These are phyloP conservation scores for Plutella xylostella DNA, from an alignment of 2,888 invertebrate genomes.

Conservation along the genomic window DNA sequence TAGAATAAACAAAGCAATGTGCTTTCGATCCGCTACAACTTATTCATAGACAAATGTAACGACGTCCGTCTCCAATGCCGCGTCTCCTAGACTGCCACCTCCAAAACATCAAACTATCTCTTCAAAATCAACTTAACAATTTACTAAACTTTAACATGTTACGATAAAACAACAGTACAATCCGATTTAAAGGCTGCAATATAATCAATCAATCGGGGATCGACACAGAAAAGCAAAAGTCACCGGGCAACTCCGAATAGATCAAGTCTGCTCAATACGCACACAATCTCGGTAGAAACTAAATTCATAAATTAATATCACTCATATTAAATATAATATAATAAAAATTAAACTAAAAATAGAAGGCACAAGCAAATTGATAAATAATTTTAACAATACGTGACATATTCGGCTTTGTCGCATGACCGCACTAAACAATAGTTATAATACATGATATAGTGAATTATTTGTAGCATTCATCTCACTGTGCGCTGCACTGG, in stretches of 20 bases:
- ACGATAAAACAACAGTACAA: slow-evolving; percentile 42
- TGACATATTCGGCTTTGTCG: slow-evolving; percentile 54
- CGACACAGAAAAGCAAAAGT: slow-evolving; percentile 56
- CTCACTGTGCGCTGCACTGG: slow-evolving; percentile 67
- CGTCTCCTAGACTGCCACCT: slow-evolving; percentile 53
- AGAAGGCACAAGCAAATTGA: slow-evolving; percentile 66
- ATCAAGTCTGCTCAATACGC: slow-evolving; percentile 30
- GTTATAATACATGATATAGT: slow-evolving; percentile 64
- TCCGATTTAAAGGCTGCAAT: slow-evolving; percentile 27
- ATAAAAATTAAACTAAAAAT: slow-evolving; percentile 49
- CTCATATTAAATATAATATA: slow-evolving; percentile 54
- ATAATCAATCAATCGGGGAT: slow-evolving; percentile 30
- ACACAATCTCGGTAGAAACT: slow-evolving; percentile 46
- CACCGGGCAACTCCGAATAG: slow-evolving; percentile 55
- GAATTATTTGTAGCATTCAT: slow-evolving; percentile 65
- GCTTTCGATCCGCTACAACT: slow-evolving; percentile 63
- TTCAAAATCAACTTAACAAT: slow-evolving; percentile 45
- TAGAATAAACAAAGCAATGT: slow-evolving; percentile 61
- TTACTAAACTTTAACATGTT: slow-evolving; percentile 49
- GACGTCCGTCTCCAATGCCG: slow-evolving; percentile 53
- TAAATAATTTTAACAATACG: slow-evolving; percentile 57
- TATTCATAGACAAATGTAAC: slow-evolving; percentile 41
- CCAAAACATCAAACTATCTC: slow-evolving; percentile 24
- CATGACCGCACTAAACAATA: slow-evolving; percentile 49
- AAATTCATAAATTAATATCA: slow-evolving; percentile 65